phyloP scores from a whole-genome alignment of 2,797 vertebrate species.

The Gallinago solitaria region DNA sequence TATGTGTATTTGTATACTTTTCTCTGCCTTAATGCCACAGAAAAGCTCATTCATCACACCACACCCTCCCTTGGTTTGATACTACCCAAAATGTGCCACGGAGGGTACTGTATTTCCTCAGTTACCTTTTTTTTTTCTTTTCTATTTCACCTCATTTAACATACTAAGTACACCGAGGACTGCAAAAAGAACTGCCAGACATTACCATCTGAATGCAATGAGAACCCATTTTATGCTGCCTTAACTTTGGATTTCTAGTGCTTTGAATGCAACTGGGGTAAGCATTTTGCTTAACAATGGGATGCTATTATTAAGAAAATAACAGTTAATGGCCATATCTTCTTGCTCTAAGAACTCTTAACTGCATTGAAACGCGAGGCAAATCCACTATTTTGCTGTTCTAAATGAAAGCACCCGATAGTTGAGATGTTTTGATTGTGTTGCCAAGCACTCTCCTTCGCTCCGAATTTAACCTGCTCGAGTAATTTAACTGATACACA shows the following conservation, averaged over 20 bases:
- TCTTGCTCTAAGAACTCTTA: conserved; percentile 44
- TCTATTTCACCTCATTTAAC: conserved; percentile 19
- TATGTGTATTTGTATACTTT: neutral
- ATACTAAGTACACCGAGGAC: neutral
- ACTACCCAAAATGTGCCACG: neutral
- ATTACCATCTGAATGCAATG: conserved; percentile 20
- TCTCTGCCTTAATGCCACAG: neutral
- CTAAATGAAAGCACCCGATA: conserved; percentile 7
- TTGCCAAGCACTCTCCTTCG: neutral
- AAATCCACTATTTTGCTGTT: conserved; percentile 29
- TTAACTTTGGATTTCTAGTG: conserved; percentile 54
- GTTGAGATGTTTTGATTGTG: conserved; percentile 26
- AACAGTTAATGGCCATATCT: conserved; percentile 58
- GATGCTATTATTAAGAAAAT: conserved; percentile 62
- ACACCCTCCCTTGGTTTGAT: neutral
- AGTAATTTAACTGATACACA: neutral
- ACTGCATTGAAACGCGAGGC: conserved; percentile 12
- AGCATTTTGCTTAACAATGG: conserved; percentile 50
- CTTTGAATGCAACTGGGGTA: conserved; percentile 30
- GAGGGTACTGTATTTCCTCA: neutral
- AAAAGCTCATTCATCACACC: neutral
- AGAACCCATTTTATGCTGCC: conserved; percentile 45
- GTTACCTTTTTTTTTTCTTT: neutral
- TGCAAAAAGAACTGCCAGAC: neutral
- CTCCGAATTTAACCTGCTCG: neutral